A percentile compares a stretch with the other conserved stretches of the same genome.
These are phyloP conservation scores for Zoanthus gigantus DNA, from an alignment of 92 coral and sea anemone genomes.

Conservation along the genomic window DNA sequence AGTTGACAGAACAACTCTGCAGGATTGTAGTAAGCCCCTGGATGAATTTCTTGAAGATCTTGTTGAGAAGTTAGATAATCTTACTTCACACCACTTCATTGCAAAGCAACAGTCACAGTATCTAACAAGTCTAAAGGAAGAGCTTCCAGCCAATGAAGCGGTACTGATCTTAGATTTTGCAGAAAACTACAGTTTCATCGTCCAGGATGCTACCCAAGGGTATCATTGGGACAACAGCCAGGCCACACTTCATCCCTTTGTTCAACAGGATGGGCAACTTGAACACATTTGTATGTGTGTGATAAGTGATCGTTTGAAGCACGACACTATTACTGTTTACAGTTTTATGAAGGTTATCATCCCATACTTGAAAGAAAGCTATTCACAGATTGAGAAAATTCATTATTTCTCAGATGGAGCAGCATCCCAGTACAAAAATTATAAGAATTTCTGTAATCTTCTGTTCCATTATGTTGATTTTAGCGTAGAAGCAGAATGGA, in stretches of 20 bases:
- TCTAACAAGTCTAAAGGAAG: neutral
- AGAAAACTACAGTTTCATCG: neutral
- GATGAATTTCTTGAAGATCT: no score
- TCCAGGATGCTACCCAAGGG: slow-evolving; percentile 15
- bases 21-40: no score
- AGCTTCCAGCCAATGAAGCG: no score
- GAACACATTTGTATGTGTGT: slow-evolving; percentile 36
- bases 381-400: slow-evolving; percentile 26
- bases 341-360: slow-evolving; percentile 2
- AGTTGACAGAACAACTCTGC: no score
- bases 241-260: slow-evolving; percentile 40
- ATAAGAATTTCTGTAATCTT: slow-evolving; percentile 40
- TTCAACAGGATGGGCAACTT: slow-evolving; percentile 36
- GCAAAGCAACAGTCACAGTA: slow-evolving; percentile 38
- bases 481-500: slow-evolving; percentile 23
- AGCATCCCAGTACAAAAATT: slow-evolving; percentile 14
- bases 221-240: no score
- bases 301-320: slow-evolving; percentile 26
- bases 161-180: slow-evolving; percentile 40
- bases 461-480: neutral
- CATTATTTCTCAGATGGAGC: slow-evolving; percentile 52
- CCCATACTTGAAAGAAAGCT: slow-evolving; percentile 12
- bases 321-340: slow-evolving; percentile 41
- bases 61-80: neutral
- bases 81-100: neutral